Conservation (phyloP, 2,888 invertebrate genomes). For the Nasonia oneida region DNA sequence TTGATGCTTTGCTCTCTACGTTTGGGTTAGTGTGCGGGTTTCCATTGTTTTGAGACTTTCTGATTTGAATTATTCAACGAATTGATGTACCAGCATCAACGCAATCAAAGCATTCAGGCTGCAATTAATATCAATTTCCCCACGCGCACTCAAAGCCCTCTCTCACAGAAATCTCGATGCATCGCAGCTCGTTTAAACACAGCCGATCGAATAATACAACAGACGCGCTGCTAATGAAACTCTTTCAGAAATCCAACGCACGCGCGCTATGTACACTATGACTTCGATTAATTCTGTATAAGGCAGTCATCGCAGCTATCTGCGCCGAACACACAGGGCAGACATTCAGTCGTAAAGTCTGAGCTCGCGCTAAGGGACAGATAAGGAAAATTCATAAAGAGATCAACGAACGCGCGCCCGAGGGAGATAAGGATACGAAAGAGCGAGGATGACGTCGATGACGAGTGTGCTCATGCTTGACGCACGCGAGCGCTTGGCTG, state of each 20-base stretch:
- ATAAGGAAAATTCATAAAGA: constrained; percentile 46
- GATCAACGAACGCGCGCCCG: constrained; percentile 45
- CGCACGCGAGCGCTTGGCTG: neutral
- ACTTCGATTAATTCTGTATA: constrained; percentile 26
- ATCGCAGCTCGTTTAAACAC: neutral
- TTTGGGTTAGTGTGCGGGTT: no score
- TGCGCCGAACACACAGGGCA: neutral
- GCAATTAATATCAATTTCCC: constrained; percentile 39
- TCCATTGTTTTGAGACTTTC: no score
- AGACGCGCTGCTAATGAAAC: neutral
- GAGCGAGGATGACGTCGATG: neutral
- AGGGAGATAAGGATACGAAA: constrained; percentile 32
- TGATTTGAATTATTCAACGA: no score
- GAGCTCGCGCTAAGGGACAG: constrained; percentile 2
- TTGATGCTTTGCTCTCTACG: neutral
- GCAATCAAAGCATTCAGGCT: neutral
- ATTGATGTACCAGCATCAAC: neutral
- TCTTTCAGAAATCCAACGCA: neutral
- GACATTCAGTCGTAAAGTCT: neutral
- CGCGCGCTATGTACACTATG: neutral
- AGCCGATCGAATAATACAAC: constrained; percentile 23
- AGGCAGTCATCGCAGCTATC: neutral
- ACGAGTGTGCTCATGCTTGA: neutral
- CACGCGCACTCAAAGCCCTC: neutral
- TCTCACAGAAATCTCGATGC: neutral